These are phyloP conservation scores for Chymomyza costata DNA, from an alignment of 1,140 invertebrate genomes.

Conservation along the genomic window DNA sequence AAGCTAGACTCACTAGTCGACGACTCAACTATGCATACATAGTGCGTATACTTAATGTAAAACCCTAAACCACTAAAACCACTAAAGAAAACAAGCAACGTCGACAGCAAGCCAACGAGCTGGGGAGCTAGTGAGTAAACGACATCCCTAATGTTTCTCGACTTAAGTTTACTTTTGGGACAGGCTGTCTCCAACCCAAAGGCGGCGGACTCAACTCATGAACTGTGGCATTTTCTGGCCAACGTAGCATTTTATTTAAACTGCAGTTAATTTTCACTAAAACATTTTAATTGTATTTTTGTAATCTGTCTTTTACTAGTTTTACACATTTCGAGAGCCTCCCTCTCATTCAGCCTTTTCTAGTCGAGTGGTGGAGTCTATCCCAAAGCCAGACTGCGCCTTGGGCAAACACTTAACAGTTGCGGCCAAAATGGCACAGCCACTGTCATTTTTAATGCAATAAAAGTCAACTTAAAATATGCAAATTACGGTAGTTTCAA, in stretches of 20 bases:
- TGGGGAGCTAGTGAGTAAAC: neutral
- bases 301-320: slow-evolving; percentile 68
- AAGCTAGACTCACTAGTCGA: neutral
- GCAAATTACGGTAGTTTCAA: slow-evolving; percentile 72
- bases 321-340: slow-evolving; percentile 48
- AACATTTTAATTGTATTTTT: slow-evolving; percentile 73
- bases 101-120: slow-evolving; percentile 1
- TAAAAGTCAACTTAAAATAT: slow-evolving; percentile 73
- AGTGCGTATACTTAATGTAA: slow-evolving; percentile 67
- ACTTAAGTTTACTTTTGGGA: neutral
- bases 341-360: no score
- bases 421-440: slow-evolving; percentile 60
- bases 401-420: slow-evolving; percentile 30
- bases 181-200: neutral
- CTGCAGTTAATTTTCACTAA: slow-evolving; percentile 71
- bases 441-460: slow-evolving; percentile 70
- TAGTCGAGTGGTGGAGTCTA: no score
- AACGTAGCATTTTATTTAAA: slow-evolving; percentile 70
- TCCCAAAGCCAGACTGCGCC: no score
- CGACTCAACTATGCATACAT: slow-evolving; percentile 30
- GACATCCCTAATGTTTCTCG: neutral
- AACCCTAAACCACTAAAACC: slow-evolving; percentile 69
- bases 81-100: slow-evolving; percentile 48
- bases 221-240: slow-evolving; percentile 31
- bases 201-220: slow-evolving; percentile 1